Evolutionary conservation across 2,888 invertebrate genomes (phyloP).

Genomic region (Shargacucullia verbasci): DNA sequence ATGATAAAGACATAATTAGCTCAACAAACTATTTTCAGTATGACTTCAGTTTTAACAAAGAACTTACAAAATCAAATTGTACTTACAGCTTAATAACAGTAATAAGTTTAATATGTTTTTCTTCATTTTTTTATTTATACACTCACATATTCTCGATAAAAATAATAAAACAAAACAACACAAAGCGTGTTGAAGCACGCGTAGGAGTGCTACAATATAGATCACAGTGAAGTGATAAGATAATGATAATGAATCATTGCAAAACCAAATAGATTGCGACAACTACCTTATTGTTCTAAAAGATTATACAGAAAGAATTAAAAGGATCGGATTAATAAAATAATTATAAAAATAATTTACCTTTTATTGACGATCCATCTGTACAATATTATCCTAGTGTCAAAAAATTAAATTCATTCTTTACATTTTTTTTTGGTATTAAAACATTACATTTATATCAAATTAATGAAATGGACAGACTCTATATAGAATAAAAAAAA

Average conservation of each 20-base stretch:
- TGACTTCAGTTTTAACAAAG: not conserved
- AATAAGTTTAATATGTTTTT: constrained; percentile 51
- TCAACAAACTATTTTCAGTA: constrained; percentile 1
- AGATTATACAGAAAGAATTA: constrained; percentile 32
- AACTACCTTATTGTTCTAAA: constrained; percentile 24
- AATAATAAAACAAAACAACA: constrained; percentile 58
- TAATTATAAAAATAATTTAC: constrained; percentile 52
- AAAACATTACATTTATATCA: constrained; percentile 13
- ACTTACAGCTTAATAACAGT: constrained; percentile 70
- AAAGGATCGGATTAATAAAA: constrained; percentile 42
- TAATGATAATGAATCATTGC: constrained; percentile 75
- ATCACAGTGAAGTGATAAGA: constrained; percentile 75
- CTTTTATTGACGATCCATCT: constrained; percentile 52
- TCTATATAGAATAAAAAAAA: not conserved
- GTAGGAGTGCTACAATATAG: constrained; percentile 66
- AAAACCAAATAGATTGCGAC: constrained; percentile 61
- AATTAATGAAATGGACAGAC: constrained; percentile 10
- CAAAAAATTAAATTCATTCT: constrained; percentile 30
- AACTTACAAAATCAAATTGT: constrained; percentile 25
- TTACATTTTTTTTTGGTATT: constrained; percentile 45
- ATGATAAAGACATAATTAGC: constrained; percentile 11
- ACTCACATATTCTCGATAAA: constrained; percentile 50
- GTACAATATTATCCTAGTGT: constrained; percentile 48
- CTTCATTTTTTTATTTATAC: constrained; percentile 62
- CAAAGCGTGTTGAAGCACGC: constrained; percentile 60